Base-by-base conservation (phyloP, 2,797 vertebrate species). In the Alca torda region DNA sequence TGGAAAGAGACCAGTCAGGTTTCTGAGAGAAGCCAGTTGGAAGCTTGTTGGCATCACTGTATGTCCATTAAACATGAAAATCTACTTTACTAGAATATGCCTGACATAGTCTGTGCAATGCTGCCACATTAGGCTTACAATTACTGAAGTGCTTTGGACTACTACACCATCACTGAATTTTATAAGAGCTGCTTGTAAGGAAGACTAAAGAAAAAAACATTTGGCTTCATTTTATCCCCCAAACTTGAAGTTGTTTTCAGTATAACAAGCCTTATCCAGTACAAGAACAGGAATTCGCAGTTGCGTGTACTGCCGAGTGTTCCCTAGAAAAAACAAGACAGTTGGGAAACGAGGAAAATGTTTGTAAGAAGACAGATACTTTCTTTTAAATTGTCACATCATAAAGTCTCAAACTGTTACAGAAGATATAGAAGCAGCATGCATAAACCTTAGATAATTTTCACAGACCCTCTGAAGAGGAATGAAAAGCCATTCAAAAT, bases 381-480 rank as follows among this genome's bases (percentile, higher is more conserved):
- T 93, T 84, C 59, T 79, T 96, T 86, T 76, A 84, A 95, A 86
- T 79, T 91, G 61, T 89, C 57, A 41, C 74, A 67, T 70, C 65
- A 83, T 75, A 84, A 93, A 96, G 87, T 90, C 50, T 86, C 73
- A 72, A 31, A 95, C 57, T 93, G 72, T 88, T 87, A 86, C 23
- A 81, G 78, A 86, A 93, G 46, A 85, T 57, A 64, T 4, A 89
- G 91, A 80, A 88, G 60, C 72, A 91, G 79, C 79, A 86, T 86
- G 87, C 65, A 96, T 93, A 96, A 96, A 94, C 54, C 35, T 93
- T 67, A 81, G 73, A 76, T 63, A 95, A 96, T 93, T 95, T 95
- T 90, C 87, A 90, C 65, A 95, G 74, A 59, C 39, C 17, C 26
- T 84, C 76, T 76, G 59, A 73, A 87, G 51, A 86, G 21, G 28